phyloP scores from a whole-genome alignment of 2,888 invertebrate genomes.

The Cryptocheilus praepositus region DNA sequence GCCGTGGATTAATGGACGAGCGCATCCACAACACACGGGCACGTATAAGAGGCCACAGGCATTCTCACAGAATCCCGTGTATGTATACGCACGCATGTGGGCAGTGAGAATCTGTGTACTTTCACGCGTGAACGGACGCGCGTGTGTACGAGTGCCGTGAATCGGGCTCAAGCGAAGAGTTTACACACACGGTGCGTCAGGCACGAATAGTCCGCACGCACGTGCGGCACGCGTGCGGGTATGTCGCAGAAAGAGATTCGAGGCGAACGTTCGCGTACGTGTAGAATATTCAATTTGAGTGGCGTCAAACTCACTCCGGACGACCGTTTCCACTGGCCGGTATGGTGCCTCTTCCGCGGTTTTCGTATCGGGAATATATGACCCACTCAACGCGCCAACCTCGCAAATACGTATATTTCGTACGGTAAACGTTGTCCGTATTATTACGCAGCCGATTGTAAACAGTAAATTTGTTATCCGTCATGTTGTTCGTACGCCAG shows the following conservation, averaged over 20 bases:
- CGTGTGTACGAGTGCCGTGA: neutral
- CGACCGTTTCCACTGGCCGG: too few species aligned
- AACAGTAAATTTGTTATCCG: too few species aligned
- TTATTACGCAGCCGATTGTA: too few species aligned
- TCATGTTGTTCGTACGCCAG: too few species aligned
- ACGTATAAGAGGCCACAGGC: neutral
- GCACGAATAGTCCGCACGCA: conserved; percentile 39
- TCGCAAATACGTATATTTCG: too few species aligned
- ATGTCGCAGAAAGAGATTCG: conserved; percentile 8
- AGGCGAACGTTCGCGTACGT: neutral
- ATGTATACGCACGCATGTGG: conserved; percentile 3
- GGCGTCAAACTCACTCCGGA: too few species aligned
- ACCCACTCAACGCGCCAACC: too few species aligned
- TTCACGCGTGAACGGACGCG: neutral
- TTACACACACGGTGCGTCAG: conserved; percentile 30
- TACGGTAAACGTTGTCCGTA: too few species aligned
- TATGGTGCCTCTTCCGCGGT: too few species aligned
- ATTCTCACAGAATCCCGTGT: too few species aligned
- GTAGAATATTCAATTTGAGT: too few species aligned
- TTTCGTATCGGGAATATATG: too few species aligned
- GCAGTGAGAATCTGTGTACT: neutral
- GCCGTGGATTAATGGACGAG: conserved; percentile 19
- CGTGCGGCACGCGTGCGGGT: conserved; percentile 50
- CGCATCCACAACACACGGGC: conserved; percentile 3
- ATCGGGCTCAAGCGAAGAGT: conserved; percentile 17